These are phyloP conservation scores for Heteromurus nitidus DNA, from an alignment of 2,888 invertebrate species.

Conservation along the genomic window DNA sequence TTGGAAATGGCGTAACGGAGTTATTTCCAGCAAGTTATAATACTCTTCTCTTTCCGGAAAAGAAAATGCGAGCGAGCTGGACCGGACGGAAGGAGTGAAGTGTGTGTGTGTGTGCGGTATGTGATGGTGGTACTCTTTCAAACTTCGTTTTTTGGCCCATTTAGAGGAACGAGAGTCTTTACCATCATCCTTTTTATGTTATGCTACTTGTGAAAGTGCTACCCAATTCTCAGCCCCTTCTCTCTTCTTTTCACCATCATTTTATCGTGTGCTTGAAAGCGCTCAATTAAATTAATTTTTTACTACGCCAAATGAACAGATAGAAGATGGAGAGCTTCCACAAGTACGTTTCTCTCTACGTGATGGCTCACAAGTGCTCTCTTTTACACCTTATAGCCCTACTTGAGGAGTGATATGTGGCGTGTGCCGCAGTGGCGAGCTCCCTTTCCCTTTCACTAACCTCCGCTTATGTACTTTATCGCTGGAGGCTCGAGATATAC, in stretches of 20 bases:
- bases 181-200: neutral
- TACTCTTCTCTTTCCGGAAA: constrained; percentile 12
- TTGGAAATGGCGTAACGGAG: constrained; percentile 16
- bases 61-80: constrained; percentile 27
- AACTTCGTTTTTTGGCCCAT: constrained; percentile 17
- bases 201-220: constrained; percentile 12
- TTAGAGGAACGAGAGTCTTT: neutral
- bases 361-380: neutral
- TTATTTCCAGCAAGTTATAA: neutral
- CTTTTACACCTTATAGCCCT: too few relatives aligned
- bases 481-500: too few relatives aligned
- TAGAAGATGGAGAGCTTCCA: constrained; percentile 45
- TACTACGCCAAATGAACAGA: constrained; percentile 51
- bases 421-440: neutral
- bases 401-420: neutral
- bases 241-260: constrained; percentile 18
- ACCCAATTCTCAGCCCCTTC: constrained; percentile 12
- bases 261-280: constrained; percentile 42
- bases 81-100: constrained; percentile 34
- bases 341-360: constrained; percentile 29
- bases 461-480: too few relatives aligned
- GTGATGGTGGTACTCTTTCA: constrained; percentile 30
- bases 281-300: constrained; percentile 59
- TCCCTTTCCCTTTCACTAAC: too few relatives aligned
- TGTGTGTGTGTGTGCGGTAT: too few relatives aligned